Percentiles rank a stretch among this genome's conserved stretches.
Conservation (phyloP, 30 jellyfish, hydroid and myxozoan genomes). For the Hydractinia echinata region DNA sequence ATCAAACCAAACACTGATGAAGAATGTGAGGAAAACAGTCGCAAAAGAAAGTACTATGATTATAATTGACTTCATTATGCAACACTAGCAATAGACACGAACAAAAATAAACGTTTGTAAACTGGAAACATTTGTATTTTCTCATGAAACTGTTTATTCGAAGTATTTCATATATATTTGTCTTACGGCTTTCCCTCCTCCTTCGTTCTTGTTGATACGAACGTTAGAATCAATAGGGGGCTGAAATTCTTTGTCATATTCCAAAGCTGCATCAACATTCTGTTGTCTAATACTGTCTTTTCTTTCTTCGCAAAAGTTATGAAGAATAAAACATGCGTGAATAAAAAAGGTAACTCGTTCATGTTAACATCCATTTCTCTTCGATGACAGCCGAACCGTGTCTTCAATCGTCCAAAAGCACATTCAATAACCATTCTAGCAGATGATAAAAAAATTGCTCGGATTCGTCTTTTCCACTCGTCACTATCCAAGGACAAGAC, state of each 20-base stretch:
- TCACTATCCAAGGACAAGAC: too few relatives aligned
- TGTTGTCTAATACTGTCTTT: constrained; percentile 26
- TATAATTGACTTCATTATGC: too few relatives aligned
- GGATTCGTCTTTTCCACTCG: too few relatives aligned
- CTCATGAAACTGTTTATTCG: constrained; percentile 17
- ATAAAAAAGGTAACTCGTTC: constrained; percentile 34
- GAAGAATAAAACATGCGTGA: constrained; percentile 46
- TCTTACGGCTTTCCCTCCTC: constrained; percentile 29
- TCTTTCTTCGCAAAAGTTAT: constrained; percentile 41
- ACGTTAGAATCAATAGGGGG: constrained; percentile 28
- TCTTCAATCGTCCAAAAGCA: constrained; percentile 63
- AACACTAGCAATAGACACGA: too few relatives aligned
- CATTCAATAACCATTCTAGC: constrained; percentile 59
- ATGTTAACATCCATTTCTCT: constrained; percentile 47
- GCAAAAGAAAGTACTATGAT: too few relatives aligned
- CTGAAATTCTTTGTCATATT: constrained; percentile 33
- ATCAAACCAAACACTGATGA: too few relatives aligned
- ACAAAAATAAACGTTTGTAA: too few relatives aligned
- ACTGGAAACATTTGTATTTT: too few relatives aligned
- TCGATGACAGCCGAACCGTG: constrained; percentile 40
- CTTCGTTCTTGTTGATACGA: constrained; percentile 19
- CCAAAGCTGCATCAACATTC: neutral
- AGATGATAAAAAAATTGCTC: constrained; percentile 69
- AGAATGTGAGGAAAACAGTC: too few relatives aligned
- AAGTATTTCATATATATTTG: constrained; percentile 16